Conservation (phyloP, 2,797 vertebrate genomes). For the Mormyrus hasselquistii region DNA sequence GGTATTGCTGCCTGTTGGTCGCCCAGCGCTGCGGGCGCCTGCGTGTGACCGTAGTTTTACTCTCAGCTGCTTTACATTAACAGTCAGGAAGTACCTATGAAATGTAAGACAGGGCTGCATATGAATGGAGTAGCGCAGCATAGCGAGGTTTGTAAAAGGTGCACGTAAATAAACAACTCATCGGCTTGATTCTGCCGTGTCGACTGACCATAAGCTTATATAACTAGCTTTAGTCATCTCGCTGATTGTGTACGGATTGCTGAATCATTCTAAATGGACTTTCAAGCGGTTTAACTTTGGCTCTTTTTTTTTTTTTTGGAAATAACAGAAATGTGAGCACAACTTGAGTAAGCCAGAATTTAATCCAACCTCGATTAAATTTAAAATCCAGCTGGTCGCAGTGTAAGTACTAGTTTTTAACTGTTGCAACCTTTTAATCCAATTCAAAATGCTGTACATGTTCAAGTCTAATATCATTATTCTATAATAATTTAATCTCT, state of each 20-base stretch:
- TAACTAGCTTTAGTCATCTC: not conserved
- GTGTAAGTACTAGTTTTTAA: constrained; percentile 75
- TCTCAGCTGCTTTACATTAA: not conserved
- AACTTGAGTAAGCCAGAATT: constrained; percentile 99
- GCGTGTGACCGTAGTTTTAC: not conserved
- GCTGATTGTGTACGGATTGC: not conserved
- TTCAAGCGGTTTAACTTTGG: not conserved
- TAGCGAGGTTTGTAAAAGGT: not conserved
- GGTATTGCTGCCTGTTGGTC: constrained; percentile 26
- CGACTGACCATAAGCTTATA: not conserved
- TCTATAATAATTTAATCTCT: not conserved
- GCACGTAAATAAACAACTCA: not conserved
- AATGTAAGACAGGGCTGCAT: not conserved
- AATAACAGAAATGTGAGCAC: constrained; percentile 91
- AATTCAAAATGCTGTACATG: not conserved
- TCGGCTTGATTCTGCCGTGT: not conserved
- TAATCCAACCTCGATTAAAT: constrained; percentile 98
- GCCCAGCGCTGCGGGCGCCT: not conserved
- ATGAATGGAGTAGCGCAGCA: too few species aligned
- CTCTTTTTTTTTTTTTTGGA: not conserved
- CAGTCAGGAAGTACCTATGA: not conserved
- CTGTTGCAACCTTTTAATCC: not conserved
- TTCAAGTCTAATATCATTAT: not conserved
- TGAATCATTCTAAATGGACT: not conserved
- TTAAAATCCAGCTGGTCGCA: constrained; percentile 97